phyloP scores from a whole-genome alignment of 2,113 vertebrate species.

The Nyctibius bracteatus region DNA sequence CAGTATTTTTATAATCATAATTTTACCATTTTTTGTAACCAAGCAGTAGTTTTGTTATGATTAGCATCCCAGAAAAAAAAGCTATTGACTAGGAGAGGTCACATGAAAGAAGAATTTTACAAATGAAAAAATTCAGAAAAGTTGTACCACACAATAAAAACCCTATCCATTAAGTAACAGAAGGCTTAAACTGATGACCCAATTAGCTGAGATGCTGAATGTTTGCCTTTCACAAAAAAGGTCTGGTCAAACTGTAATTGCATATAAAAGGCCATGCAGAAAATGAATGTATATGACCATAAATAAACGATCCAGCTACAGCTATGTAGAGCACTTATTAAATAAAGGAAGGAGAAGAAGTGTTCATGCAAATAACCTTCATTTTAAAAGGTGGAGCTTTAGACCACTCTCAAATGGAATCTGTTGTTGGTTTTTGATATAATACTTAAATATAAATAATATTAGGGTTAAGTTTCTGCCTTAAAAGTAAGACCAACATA shows the following conservation, averaged over 20 bases:
- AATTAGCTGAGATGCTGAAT: neutral
- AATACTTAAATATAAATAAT: neutral
- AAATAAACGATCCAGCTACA: neutral
- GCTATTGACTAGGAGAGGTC: neutral
- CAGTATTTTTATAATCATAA: neutral
- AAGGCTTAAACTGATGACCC: neutral
- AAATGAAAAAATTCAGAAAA: neutral
- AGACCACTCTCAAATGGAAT: neutral
- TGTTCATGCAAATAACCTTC: neutral
- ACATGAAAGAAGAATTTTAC: neutral
- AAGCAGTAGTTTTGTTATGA: neutral
- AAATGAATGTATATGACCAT: neutral
- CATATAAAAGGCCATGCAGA: neutral
- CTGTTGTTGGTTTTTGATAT: neutral
- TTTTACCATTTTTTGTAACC: neutral
- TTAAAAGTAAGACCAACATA: neutral
- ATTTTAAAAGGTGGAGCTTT: neutral
- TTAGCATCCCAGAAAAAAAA: neutral
- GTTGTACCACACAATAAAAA: neutral
- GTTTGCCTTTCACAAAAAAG: neutral
- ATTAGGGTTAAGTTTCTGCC: neutral
- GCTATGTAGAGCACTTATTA: neutral
- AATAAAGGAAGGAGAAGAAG: neutral
- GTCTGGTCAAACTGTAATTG: neutral
- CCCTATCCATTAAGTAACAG: rapidly evolving